Evolutionary conservation across 2,797 vertebrate genomes (phyloP), one percentile per base, ranked within the genome.

Genomic region (Adelosebastes latens): DNA sequence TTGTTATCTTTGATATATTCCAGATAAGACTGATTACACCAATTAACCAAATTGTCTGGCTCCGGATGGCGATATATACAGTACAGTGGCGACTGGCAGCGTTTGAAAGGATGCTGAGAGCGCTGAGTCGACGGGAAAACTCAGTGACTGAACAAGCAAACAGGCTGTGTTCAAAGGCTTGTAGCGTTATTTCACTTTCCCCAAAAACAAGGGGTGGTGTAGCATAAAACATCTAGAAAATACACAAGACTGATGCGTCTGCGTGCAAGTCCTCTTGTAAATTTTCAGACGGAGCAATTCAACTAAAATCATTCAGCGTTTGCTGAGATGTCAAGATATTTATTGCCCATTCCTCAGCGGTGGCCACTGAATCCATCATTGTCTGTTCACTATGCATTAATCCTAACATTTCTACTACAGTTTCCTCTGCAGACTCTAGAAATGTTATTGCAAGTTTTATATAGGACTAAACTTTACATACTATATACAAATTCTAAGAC

Each of bases 11-110:
- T 92, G 89, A 94, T 91, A 90, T 85, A 89, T 91, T 89, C 83
- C 80, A 78, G 89, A 92, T 89, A 94, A 94, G 90, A 92, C 87
- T 88, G 91, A 95, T 94, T 85, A 90, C 71, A 86, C 83, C 83
- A 94, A 93, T 95, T 93, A 93, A 93, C 66, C 82, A 92, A 92
- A 93, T 92, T 87, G 89, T 88, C 78, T 91, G 88, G 86, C 85
- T 80, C 72, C 29, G 80, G 55, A 72, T 69, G 79, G 67, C 10
- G 20, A 69, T 85, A 75, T 83, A 78, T 74, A 70, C 72, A 85
- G 76, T 72, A 70, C 69, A 85, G 75, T 63, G 73, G 81, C 46
- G 36, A 79, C 62, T 88, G 83, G 85, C 86, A 85, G 79, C 32
- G 82, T 86, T 87, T 85, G 78, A 92, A 76, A 67, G 71, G 42